Evolutionary conservation across 2,797 vertebrate genomes (phyloP).

Genomic region (Nasua narica): DNA sequence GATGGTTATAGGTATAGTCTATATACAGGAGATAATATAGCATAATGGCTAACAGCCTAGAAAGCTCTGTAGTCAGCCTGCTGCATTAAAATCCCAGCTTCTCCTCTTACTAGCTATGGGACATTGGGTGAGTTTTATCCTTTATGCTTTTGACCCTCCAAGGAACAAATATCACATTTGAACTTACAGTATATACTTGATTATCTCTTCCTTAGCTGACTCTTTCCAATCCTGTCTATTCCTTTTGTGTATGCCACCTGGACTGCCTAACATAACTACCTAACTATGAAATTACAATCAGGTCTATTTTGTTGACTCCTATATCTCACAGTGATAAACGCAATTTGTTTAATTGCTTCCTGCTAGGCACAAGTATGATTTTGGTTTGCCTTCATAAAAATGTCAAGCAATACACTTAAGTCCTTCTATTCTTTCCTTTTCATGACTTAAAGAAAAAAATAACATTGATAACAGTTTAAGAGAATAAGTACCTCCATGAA

Average conservation of each 20-base stretch:
- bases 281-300: neutral
- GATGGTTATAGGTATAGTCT: neutral
- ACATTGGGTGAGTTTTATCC: neutral
- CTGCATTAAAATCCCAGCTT: neutral
- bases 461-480: neutral
- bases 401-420: neutral
- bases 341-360: neutral
- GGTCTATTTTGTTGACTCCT: neutral
- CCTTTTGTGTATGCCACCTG: neutral
- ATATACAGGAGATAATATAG: neutral
- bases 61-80: neutral
- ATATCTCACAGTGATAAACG: neutral
- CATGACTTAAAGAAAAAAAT: neutral
- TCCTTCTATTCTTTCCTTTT: neutral
- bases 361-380: neutral
- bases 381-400: constrained; percentile 3
- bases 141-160: neutral
- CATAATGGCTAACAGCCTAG: neutral
- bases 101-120: neutral
- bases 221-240: neutral
- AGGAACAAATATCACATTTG: neutral
- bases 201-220: neutral
- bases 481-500: neutral
- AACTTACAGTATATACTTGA: neutral
- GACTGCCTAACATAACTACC: neutral